phyloP scores from a whole-genome alignment of 2,888 invertebrate species.

The Hybos culiciformis region DNA sequence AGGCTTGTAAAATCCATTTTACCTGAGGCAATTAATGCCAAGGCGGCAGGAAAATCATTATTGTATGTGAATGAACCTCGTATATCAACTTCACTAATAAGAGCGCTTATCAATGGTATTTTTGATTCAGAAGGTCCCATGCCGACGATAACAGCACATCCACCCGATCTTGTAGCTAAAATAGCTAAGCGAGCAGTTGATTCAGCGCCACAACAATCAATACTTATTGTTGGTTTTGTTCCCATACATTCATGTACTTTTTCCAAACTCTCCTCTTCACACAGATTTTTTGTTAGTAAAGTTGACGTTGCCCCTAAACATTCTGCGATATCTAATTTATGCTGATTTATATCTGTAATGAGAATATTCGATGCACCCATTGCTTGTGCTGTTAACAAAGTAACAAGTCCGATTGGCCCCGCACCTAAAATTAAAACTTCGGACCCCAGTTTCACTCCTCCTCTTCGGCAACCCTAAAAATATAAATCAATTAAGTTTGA shows the following conservation, averaged over 20 bases:
- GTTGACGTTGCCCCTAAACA: slow-evolving; percentile 62
- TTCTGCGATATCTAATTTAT: slow-evolving; percentile 63
- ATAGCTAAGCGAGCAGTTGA: slow-evolving; percentile 61
- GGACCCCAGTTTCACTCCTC: slow-evolving; percentile 56
- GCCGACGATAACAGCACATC: slow-evolving; percentile 75
- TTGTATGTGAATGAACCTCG: slow-evolving; percentile 86
- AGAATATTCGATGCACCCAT: slow-evolving; percentile 71
- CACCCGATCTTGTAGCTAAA: slow-evolving; percentile 75
- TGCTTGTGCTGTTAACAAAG: slow-evolving; percentile 63
- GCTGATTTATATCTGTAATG: slow-evolving; percentile 45
- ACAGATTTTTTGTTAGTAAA: slow-evolving; percentile 40
- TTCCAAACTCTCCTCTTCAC: slow-evolving; percentile 45
- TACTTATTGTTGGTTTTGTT: slow-evolving; percentile 53
- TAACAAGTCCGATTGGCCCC: slow-evolving; percentile 80
- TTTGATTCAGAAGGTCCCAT: slow-evolving; percentile 67
- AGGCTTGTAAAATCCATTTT: slow-evolving; percentile 66
- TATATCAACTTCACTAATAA: slow-evolving; percentile 79
- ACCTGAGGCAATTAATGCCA: slow-evolving; percentile 63
- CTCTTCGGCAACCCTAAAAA: slow-evolving; percentile 76
- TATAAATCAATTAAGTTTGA: too few relatives aligned
- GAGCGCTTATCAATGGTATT: slow-evolving; percentile 68
- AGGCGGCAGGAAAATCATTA: slow-evolving; percentile 70
- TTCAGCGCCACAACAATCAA: slow-evolving; percentile 83
- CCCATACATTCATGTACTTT: slow-evolving; percentile 47
- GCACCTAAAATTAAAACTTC: slow-evolving; percentile 66